Evolutionary conservation across 2,888 invertebrate species (phyloP).

Genomic region (Phortica okadai): DNA sequence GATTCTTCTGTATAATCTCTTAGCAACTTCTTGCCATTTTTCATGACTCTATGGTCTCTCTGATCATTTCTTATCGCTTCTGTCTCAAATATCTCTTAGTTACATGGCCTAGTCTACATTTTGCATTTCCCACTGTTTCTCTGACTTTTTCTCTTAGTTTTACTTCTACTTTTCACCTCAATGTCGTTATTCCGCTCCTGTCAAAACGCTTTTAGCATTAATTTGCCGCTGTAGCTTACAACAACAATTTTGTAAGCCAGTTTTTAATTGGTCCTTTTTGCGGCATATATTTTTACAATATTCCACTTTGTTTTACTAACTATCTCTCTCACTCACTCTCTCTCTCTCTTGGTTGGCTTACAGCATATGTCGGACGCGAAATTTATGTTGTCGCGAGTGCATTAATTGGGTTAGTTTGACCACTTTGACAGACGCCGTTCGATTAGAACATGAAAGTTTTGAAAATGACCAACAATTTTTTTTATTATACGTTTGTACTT

Average conservation of each 20-base stretch:
- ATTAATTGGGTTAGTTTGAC: slow-evolving; percentile 22
- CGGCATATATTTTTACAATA: not conserved
- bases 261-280: slow-evolving; percentile 47
- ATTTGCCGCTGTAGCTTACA: slow-evolving; percentile 52
- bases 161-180: too few relatives aligned
- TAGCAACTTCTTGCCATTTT: too few relatives aligned
- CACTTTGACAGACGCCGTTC: not conserved
- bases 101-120: too few relatives aligned
- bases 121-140: too few relatives aligned
- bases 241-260: slow-evolving; percentile 51
- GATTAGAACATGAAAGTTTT: not conserved
- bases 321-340: not conserved
- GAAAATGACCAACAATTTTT: not conserved
- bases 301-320: not conserved
- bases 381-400: slow-evolving; percentile 6
- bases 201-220: slow-evolving; percentile 41
- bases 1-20: too few relatives aligned
- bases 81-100: too few relatives aligned
- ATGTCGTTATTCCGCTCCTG: not conserved
- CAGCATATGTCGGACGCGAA: not conserved
- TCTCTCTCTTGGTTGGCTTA: not conserved
- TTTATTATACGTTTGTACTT: not conserved
- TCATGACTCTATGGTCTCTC: too few relatives aligned
- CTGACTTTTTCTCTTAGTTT: too few relatives aligned
- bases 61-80: too few relatives aligned